These are phyloP conservation scores for Dendronephthya gigantea DNA, from an alignment of 64 coral and sea anemone species.

Conservation along the genomic window DNA sequence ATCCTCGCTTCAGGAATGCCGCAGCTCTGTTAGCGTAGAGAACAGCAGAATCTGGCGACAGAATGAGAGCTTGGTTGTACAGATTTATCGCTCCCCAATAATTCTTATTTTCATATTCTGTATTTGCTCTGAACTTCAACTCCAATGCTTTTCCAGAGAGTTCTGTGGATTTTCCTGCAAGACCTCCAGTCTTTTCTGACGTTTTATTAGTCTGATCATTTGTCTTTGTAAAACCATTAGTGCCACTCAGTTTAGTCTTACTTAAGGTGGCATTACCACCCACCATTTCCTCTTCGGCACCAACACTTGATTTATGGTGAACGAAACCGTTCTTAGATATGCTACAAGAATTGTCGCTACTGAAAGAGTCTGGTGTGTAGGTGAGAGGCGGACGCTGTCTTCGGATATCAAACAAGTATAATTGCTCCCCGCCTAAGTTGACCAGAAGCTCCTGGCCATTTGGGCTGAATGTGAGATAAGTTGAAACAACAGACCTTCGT, in stretches of 20 bases:
- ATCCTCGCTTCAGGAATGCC: slow-evolving; percentile 77
- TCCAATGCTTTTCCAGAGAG: slow-evolving; percentile 61
- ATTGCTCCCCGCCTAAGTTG: slow-evolving; percentile 86
- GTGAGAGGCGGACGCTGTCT: not conserved
- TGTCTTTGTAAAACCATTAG: slow-evolving; percentile 44
- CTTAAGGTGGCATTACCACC: not conserved
- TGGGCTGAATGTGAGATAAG: slow-evolving; percentile 77
- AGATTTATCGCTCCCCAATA: slow-evolving; percentile 87
- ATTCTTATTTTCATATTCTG: slow-evolving; percentile 83
- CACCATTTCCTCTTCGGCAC: not conserved
- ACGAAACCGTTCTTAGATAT: not conserved
- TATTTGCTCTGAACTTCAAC: slow-evolving; percentile 71
- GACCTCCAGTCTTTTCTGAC: slow-evolving; percentile 17
- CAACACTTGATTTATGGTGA: not conserved
- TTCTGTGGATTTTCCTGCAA: slow-evolving; percentile 6
- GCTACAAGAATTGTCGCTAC: not conserved
- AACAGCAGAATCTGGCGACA: slow-evolving; percentile 70
- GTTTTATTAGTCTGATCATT: slow-evolving; percentile 55
- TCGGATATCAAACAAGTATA: slow-evolving; percentile 77
- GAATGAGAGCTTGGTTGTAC: slow-evolving; percentile 79
- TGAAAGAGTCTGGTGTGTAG: not conserved
- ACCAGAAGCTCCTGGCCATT: slow-evolving; percentile 66
- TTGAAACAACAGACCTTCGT: slow-evolving; percentile 57
- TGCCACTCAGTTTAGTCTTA: not conserved
- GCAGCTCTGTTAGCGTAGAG: slow-evolving; percentile 94